Evolutionary conservation across 1,140 invertebrate species (phyloP), one percentile per base, ranked within the genome.

Genomic region (Cotesia typhae): DNA sequence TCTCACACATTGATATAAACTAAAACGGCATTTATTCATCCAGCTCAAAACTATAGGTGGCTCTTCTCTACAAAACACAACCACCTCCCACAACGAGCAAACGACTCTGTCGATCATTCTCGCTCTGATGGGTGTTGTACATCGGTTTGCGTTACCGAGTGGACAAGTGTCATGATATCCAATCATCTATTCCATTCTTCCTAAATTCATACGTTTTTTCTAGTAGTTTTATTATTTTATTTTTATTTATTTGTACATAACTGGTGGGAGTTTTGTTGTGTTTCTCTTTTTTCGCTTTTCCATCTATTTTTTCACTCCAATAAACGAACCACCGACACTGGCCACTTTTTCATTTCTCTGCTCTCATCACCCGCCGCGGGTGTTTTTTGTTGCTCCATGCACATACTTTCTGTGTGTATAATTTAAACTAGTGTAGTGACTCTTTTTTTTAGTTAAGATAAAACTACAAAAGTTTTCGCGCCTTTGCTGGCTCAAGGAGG

Each of bases 121-220:
- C 57, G 52, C 53, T 79, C 73, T 75, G 72, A 77, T 75, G 71
- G 71, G 59, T 66, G 74, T 80, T 80, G 81, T 85, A 82, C 81
- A 85, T 84, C 78, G 81, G 80, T 83, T 80, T 66, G 81, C 78
- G 80, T 80, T 81, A 73, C 77, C 78, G 79, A 76, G 53, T 77
- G 76, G 61, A 57, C 70, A 66, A 71, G 71, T 75, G 74, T 67
- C 77, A 67, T 75, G 67, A 74, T 68, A 74, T 64, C 72, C 79
- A 73, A 73, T 72, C 70, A 59, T 53, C 28, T 51, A 41, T 5
- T 14, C 63, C 52, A 60, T 55, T 55, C 51, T 55, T 67, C 14
- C 66, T 67, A 7, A 55, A 36, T 67, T n/a, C 37, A 36, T 14
- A n/a, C 38, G 28, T 67, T 51, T 67, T 67, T 53, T 51, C 52